Conservation (phyloP, 2,113 vertebrate species). For the Dipodomys stephensi region DNA sequence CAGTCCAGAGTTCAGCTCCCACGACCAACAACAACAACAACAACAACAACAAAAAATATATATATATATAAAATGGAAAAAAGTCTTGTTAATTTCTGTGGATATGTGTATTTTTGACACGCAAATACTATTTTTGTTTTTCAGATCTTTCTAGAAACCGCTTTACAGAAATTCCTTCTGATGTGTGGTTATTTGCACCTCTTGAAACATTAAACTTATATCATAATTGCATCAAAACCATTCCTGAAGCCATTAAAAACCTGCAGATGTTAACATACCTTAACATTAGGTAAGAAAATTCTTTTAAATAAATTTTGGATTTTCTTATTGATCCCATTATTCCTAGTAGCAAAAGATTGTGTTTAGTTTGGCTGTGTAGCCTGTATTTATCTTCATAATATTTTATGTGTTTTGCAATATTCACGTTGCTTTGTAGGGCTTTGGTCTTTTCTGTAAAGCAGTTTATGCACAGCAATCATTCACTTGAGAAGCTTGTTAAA, state of each 20-base stretch:
- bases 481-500: conserved; percentile 20
- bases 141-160: conserved; percentile 98
- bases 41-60: no score
- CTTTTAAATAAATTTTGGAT: conserved; percentile 23
- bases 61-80: not conserved
- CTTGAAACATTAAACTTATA: conserved; percentile 98
- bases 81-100: not conserved
- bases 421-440: not conserved
- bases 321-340: conserved; percentile 33
- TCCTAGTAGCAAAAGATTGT: conserved; percentile 49
- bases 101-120: conserved; percentile 36
- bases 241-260: conserved; percentile 98
- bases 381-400: conserved; percentile 6
- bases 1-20: no score
- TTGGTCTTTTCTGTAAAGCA: conserved; percentile 52
- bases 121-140: conserved; percentile 68
- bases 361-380: conserved; percentile 44
- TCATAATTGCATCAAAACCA: conserved; percentile 98
- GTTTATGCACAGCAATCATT: not conserved
- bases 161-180: conserved; percentile 96
- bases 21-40: no score
- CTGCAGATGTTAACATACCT: conserved; percentile 98
- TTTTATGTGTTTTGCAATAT: conserved; percentile 46
- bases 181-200: conserved; percentile 96
- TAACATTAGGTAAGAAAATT: conserved; percentile 94